Conservation (phyloP, 1,140 invertebrate species). For the Yoshiicerus persimilis region DNA sequence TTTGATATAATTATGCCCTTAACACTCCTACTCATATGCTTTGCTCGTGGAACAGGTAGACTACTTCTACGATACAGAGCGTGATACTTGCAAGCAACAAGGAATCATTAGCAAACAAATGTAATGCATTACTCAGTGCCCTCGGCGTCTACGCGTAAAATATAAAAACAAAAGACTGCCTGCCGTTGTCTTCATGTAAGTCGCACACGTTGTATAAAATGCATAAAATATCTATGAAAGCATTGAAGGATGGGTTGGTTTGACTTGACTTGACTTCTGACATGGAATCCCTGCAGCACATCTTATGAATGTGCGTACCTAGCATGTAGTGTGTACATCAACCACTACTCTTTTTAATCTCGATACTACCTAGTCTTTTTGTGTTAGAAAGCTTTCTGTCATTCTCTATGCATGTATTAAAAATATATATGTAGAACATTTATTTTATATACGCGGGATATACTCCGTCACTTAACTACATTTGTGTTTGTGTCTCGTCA, state of each 20-base stretch:
- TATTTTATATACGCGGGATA: background rate
- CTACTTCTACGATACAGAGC: background rate
- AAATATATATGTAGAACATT: background rate
- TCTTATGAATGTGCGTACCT: background rate
- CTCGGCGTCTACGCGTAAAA: background rate
- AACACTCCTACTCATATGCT: background rate
- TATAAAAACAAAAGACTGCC: background rate
- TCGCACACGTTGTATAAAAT: constrained; percentile 22
- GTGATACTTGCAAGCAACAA: background rate
- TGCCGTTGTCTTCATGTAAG: background rate
- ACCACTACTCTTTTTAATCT: constrained; percentile 8
- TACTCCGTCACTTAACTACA: background rate
- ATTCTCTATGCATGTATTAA: background rate
- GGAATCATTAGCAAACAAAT: background rate
- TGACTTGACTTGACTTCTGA: constrained; percentile 1
- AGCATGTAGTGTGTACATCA: background rate
- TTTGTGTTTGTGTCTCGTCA: background rate
- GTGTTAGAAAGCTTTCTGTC: background rate
- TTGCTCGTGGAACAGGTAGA: background rate
- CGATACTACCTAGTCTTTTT: background rate
- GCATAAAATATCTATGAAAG: constrained; percentile 8
- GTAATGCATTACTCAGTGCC: background rate
- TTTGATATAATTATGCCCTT: background rate
- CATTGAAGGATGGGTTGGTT: background rate
- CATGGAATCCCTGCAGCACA: constrained; percentile 17